phyloP scores from a whole-genome alignment of 2,113 vertebrate genomes.

The Mola mola region DNA sequence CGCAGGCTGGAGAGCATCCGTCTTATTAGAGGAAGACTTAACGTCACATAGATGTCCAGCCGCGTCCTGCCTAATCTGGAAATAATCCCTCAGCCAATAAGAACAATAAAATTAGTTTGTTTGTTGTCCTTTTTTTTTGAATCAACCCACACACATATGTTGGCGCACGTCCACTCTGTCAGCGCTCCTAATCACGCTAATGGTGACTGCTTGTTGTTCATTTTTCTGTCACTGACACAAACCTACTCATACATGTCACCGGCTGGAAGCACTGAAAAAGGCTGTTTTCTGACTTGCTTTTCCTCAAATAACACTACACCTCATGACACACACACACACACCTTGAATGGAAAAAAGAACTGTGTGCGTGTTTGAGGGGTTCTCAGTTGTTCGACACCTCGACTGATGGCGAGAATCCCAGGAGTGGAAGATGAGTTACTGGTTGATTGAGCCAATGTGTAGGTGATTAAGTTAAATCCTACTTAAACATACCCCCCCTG shows the following conservation, averaged over 20 bases:
- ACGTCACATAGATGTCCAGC: constrained; percentile 71
- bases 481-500: constrained; percentile 52
- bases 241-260: constrained; percentile 11
- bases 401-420: constrained; percentile 20
- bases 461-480: constrained; percentile 69
- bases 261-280: neutral
- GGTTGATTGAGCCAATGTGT: constrained; percentile 48
- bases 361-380: neutral
- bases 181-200: constrained; percentile 7
- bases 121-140: constrained; percentile 33
- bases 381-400: constrained; percentile 39
- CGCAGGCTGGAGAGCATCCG: constrained; percentile 66
- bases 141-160: neutral
- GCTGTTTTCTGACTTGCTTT: neutral
- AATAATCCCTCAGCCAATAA: constrained; percentile 67
- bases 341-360: neutral
- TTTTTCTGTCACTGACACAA: constrained; percentile 27
- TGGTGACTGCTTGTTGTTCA: constrained; percentile 65
- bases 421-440: constrained; percentile 31
- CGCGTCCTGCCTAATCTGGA: constrained; percentile 44
- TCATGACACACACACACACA: constrained; percentile 5
- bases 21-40: constrained; percentile 67
- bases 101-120: constrained; percentile 42
- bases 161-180: constrained; percentile 13
- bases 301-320: neutral